Evolutionary conservation across 2,113 vertebrate genomes (phyloP), one percentile per base, ranked within the genome.

Genomic region (Ctenodactylus gundi): DNA sequence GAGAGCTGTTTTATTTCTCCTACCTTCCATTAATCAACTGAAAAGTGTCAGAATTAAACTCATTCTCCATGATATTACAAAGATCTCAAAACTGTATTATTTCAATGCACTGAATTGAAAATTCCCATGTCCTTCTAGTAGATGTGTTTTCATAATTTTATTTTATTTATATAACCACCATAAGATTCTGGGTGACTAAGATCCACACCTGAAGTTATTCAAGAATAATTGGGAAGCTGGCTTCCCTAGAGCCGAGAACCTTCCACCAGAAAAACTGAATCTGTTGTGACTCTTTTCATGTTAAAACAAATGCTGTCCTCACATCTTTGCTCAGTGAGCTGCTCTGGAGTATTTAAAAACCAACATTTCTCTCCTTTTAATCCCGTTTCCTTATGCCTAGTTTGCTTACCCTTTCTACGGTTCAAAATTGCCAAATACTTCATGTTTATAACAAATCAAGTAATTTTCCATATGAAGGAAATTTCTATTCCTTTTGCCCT

Each of bases 381-480:
- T 76, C 84, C 36, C 77, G 39, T 57, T 84, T 81, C 17, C 25
- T 60, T 55, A 17, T 36, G 27, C 1, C 14, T 23, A 77, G 18
- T n/a, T 53, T 92, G 6, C 7, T 68, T 17, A 78, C 13, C 49
- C 34, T 90, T 88, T 85, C 21, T n/a, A 4, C 55, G 51, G 62
- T 29, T 81, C 29, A 55, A 70, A 81, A 67, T 81, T 91, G 25
- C 27, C n/a, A 90, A 36, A 13, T 60, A 67, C 49, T 70, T 57
- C 77, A 23, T 44, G 21, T 41, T 77, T 39, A 76, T 39, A 84
- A 57, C 27, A 86, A 85, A 82, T 41, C 49, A 92, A 85, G 60
- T 92, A 67, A n/a, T 73, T 72, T 87, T 34, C 86, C 20, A 41
- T 62, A 88, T n/a, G 53, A 93, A 85, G 44, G 20, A 94, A 82